phyloP scores from a whole-genome alignment of 2,888 invertebrate genomes.

The Archips crataeganus region DNA sequence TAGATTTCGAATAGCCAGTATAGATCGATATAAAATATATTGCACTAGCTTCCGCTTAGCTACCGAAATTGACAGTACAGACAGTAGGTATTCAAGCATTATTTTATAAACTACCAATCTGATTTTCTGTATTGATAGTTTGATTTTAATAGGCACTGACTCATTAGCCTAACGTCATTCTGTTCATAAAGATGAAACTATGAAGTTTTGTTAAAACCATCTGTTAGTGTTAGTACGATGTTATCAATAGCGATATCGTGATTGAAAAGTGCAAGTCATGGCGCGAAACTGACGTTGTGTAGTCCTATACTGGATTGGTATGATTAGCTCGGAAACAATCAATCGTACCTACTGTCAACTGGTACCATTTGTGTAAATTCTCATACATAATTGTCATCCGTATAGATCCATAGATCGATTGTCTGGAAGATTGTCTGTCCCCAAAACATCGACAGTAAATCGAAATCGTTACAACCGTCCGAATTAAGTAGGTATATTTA shows the following conservation, averaged over 20 bases:
- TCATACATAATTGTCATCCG: too few species aligned
- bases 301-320: not conserved
- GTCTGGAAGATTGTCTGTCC: too few species aligned
- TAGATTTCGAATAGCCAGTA: too few species aligned
- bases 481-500: too few species aligned
- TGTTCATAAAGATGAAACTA: not conserved
- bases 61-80: not conserved
- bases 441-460: too few species aligned
- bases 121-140: not conserved
- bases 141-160: not conserved
- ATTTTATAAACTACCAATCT: not conserved
- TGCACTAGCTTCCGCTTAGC: too few species aligned
- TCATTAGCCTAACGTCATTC: slow-evolving; percentile 21
- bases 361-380: not conserved
- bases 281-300: not conserved
- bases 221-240: not conserved
- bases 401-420: too few species aligned
- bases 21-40: too few species aligned
- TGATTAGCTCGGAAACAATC: not conserved
- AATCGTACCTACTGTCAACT: not conserved
- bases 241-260: not conserved
- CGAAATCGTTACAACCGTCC: too few species aligned
- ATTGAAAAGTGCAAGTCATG: slow-evolving; percentile 27
- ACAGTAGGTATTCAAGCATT: not conserved
- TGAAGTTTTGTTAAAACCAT: not conserved